Evolutionary conservation across 2,113 vertebrate species (phyloP).

Genomic region (Psephotus haematonotus): DNA sequence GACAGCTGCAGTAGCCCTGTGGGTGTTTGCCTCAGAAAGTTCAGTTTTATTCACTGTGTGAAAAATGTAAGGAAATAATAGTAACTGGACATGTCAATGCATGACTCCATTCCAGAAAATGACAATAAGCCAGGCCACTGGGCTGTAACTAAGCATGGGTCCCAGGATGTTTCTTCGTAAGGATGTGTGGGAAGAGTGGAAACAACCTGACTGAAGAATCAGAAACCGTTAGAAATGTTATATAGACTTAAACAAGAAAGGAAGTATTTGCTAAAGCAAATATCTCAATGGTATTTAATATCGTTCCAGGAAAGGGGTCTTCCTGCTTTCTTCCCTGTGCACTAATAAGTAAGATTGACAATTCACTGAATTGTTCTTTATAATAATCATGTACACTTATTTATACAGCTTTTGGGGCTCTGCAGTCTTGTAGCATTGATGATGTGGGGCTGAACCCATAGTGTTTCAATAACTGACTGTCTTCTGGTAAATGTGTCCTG

Average conservation of each 20-base stretch:
- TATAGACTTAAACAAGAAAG: neutral
- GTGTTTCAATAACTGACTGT: neutral
- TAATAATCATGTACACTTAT: neutral
- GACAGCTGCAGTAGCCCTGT: neutral
- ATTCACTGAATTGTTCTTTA: neutral
- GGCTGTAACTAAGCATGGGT: neutral
- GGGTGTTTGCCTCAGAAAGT: neutral
- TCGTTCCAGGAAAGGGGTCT: neutral
- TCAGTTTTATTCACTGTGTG: neutral
- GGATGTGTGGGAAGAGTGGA: neutral
- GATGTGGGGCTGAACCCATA: neutral
- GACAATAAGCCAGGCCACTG: neutral
- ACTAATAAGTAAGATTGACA: neutral
- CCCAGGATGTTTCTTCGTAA: neutral
- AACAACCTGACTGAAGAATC: neutral
- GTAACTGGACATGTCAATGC: neutral
- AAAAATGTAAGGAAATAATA: neutral
- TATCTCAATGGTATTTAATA: neutral
- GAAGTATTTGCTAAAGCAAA: neutral
- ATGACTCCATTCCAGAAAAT: neutral
- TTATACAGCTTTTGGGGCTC: neutral
- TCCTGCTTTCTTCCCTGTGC: neutral
- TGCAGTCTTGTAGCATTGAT: neutral
- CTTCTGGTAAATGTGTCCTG: neutral
- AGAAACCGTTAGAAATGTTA: neutral